Evolutionary conservation across 2,113 vertebrate species (phyloP).

Genomic region (Oryzias curvinotus): DNA sequence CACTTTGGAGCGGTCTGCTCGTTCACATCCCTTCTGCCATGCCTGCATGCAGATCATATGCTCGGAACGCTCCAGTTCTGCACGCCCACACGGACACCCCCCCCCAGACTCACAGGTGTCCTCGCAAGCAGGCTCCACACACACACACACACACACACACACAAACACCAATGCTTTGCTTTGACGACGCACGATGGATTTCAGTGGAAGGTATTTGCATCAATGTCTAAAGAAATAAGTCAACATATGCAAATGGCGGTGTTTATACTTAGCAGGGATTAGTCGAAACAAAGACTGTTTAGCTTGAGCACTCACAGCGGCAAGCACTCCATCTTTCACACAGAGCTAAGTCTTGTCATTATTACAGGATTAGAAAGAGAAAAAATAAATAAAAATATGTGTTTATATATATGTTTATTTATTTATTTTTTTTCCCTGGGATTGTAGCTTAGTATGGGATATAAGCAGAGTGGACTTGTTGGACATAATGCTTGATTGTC

Average conservation of each 20-base stretch:
- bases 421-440: not conserved
- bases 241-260: constrained; percentile 63
- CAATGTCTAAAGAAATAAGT: constrained; percentile 63
- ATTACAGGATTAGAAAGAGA: constrained; percentile 38
- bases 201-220: constrained; percentile 70
- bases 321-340: constrained; percentile 35
- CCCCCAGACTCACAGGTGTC: constrained; percentile 1
- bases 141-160: constrained; percentile 27
- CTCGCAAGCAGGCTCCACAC: constrained; percentile 21
- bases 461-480: constrained; percentile 18
- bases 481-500: not conserved
- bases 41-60: constrained; percentile 26
- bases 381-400: constrained; percentile 4
- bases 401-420: no score
- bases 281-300: constrained; percentile 67
- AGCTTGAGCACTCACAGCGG: constrained; percentile 50
- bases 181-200: constrained; percentile 46
- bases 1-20: constrained; percentile 24
- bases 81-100: constrained; percentile 8
- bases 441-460: constrained; percentile 1
- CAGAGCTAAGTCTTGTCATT: constrained; percentile 35
- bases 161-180: constrained; percentile 43
- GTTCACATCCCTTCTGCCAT: constrained; percentile 21
- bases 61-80: constrained; percentile 14
- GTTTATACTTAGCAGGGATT: constrained; percentile 69